phyloP scores from a whole-genome alignment of 2,797 vertebrate species.

The Sebastes alutus region DNA sequence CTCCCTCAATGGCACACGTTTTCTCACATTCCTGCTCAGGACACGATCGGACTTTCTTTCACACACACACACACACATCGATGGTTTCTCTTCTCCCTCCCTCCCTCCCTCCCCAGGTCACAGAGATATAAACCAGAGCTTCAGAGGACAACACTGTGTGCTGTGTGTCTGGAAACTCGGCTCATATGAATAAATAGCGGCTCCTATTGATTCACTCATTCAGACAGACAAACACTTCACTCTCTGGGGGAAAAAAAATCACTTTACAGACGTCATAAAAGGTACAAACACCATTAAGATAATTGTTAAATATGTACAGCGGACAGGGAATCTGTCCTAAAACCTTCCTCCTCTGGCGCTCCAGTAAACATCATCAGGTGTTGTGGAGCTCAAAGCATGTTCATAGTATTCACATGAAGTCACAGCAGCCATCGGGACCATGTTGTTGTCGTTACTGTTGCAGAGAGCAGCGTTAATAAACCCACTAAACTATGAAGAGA shows the following conservation, averaged over 20 bases:
- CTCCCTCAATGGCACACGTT: conserved; percentile 21
- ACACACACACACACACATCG: not conserved
- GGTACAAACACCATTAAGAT: not conserved
- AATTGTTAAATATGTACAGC: not conserved
- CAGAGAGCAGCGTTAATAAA: not conserved
- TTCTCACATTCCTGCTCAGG: conserved; percentile 31
- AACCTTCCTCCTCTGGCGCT: not conserved
- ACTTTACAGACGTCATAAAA: conserved; percentile 8
- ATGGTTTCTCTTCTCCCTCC: too few species aligned
- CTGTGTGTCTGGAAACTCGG: conserved; percentile 29
- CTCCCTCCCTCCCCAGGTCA: conserved; percentile 10
- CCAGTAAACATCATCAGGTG: conserved; percentile 4
- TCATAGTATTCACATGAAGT: conserved; percentile 1
- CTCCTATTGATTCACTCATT: conserved; percentile 15
- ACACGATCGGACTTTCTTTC: not conserved
- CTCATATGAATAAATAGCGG: conserved; percentile 39
- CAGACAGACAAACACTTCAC: conserved; percentile 3
- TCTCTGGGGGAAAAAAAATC: not conserved
- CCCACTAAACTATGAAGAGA: not conserved
- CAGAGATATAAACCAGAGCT: conserved; percentile 41
- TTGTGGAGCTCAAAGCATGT: not conserved
- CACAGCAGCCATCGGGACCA: not conserved
- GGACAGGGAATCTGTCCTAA: not conserved
- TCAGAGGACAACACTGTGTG: not conserved
- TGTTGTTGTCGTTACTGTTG: not conserved